Conservation (phyloP, 2,888 invertebrate species). For the Sericinus montela region DNA sequence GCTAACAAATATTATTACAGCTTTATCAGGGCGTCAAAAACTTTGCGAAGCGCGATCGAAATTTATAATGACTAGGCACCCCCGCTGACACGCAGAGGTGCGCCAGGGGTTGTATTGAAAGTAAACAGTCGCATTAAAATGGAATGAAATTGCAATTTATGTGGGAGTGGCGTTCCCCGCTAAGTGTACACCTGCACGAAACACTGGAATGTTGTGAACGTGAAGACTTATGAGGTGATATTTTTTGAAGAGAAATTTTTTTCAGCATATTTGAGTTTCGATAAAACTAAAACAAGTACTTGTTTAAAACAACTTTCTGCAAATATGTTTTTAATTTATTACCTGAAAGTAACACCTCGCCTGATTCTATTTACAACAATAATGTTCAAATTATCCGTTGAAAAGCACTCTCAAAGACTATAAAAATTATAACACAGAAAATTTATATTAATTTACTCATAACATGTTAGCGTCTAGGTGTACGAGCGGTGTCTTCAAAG, state of each 20-base stretch:
- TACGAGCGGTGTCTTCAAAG: conserved; percentile 58
- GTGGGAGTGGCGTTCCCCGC: conserved; percentile 38
- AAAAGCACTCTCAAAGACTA: neutral
- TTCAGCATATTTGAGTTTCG: no score
- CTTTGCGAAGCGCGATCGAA: conserved; percentile 18
- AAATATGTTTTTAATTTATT: no score
- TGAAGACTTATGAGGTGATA: no score
- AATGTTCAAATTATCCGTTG: no score
- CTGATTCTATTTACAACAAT: no score
- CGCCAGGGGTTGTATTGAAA: conserved; percentile 59
- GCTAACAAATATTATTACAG: conserved; percentile 5
- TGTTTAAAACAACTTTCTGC: no score
- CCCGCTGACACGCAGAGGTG: conserved; percentile 15
- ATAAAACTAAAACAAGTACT: no score
- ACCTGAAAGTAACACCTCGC: no score
- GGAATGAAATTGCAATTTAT: conserved; percentile 69
- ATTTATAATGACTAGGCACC: conserved; percentile 29
- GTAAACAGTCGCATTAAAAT: conserved; percentile 72
- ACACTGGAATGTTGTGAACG: no score
- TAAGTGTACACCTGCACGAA: conserved; percentile 32
- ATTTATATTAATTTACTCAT: neutral
- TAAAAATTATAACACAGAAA: neutral
- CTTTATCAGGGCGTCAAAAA: conserved; percentile 15
- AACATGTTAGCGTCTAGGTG: conserved; percentile 37
- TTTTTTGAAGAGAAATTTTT: no score